A percentile compares a stretch with the other conserved stretches of the same genome.
These are phyloP conservation scores for Phengaris arion DNA, from an alignment of 2,888 invertebrate species.

Conservation along the genomic window DNA sequence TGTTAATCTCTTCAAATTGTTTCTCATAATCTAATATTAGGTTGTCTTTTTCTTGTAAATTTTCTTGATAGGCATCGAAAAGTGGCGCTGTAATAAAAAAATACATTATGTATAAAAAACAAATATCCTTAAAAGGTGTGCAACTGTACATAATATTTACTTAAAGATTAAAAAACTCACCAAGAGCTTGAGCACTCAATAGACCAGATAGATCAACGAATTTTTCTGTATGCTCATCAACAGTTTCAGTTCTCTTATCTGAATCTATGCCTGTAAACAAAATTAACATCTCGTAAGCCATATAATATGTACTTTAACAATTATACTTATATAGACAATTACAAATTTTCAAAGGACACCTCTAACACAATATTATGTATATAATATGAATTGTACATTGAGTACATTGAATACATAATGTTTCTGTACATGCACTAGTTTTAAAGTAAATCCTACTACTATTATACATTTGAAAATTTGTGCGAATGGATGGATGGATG, in stretches of 20 bases:
- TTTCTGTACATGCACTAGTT: too few species aligned
- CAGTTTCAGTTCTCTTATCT: conserved; percentile 42
- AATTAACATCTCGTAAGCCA: neutral
- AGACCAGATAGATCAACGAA: conserved; percentile 75
- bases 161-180: conserved; percentile 47
- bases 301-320: neutral
- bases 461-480: too few species aligned
- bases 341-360: neutral
- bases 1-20: conserved; percentile 85
- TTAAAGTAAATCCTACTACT: too few species aligned
- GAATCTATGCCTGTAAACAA: conserved; percentile 42
- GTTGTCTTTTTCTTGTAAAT: conserved; percentile 86
- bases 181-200: conserved; percentile 82
- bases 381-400: too few species aligned
- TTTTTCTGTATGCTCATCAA: conserved; percentile 52
- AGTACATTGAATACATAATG: too few species aligned
- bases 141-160: neutral
- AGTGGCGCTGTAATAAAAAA: conserved; percentile 77
- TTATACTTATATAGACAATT: conserved; percentile 28
- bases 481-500: too few species aligned
- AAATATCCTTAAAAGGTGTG: neutral
- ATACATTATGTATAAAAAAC: neutral
- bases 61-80: conserved; percentile 89
- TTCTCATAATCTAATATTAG: conserved; percentile 84
- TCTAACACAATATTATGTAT: too few species aligned